Evolutionary conservation across 2,888 invertebrate genomes (phyloP).

Genomic region (Troilus luridus): DNA sequence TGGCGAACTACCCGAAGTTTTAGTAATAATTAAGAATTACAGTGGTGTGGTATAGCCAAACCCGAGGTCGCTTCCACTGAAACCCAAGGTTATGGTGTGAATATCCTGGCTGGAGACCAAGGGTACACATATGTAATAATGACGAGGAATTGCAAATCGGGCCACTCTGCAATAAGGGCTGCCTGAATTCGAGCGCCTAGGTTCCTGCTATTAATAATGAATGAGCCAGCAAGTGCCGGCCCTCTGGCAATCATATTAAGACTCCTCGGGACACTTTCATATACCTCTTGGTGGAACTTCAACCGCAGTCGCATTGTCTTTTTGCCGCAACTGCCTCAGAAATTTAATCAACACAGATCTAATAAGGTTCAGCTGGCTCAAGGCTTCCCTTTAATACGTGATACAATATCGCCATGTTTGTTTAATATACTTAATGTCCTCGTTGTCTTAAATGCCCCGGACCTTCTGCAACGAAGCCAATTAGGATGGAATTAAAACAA

Average conservation of each 20-base stretch:
- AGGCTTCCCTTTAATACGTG: slow-evolving; percentile 43
- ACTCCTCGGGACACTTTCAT: not conserved
- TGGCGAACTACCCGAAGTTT: not conserved
- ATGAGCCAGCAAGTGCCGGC: not conserved
- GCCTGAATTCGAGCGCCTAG: slow-evolving; percentile 14
- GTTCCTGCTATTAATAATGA: slow-evolving; percentile 26
- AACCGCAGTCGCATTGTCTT: slow-evolving; percentile 3
- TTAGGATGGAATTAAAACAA: not conserved
- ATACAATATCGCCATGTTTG: slow-evolving; percentile 41
- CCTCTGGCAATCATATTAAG: not conserved
- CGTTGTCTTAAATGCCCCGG: not conserved
- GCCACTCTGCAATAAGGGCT: slow-evolving; percentile 29
- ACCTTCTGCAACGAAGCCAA: not conserved
- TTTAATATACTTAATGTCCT: slow-evolving; percentile 22
- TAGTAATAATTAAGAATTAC: not conserved
- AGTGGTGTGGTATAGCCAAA: not conserved
- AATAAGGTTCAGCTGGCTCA: slow-evolving; percentile 15
- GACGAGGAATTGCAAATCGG: slow-evolving; percentile 32
- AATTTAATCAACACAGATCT: slow-evolving; percentile 43
- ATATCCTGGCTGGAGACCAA: not conserved
- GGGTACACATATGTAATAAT: slow-evolving; percentile 19
- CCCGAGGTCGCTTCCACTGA: not conserved
- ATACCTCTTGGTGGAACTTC: slow-evolving; percentile 1
- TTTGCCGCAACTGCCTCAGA: slow-evolving; percentile 17
- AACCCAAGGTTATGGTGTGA: not conserved